Base-by-base conservation (phyloP, 2,797 vertebrate genomes). In the Dendrocincla fuliginosa region DNA sequence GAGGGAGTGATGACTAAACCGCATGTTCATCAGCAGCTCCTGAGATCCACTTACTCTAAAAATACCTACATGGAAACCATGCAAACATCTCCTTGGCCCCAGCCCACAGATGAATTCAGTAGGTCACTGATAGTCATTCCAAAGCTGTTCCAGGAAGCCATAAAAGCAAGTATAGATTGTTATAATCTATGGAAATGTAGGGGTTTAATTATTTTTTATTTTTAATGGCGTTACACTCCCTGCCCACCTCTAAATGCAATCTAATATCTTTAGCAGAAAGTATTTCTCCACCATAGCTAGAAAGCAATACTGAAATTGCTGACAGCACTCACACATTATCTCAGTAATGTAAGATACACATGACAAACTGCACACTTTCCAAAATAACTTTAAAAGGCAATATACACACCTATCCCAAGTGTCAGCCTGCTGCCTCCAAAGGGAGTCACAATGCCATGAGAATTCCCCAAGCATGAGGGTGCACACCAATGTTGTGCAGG, bases 41-140 rank as follows among this genome's bases (percentile, higher is more conserved):
- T 33, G 81, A 92, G 91, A 74, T 91, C 74, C 69, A 65, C 81
- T 96, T 91, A 80, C 63, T 89, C 90, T 96, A 95, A 93, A 96
- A 97, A 96, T 96, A 97, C 52, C 86, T 85, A 68, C 73, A 87
- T n/a, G 71, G 86, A 93, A 96, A 96, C 67, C 77, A 57, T 39
- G 75, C 85, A 95, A 91, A 88, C 22, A 60, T 47, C 77, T 92
- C 64, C 55, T 73, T 0, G 0, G 77, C 60, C 53, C 41, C 85
- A 91, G 67, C 89, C 83, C 71, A 55, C 74, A 37, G 83, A 90
- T 16, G 25, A 87, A 96, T 84, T 91, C 49, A 16, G 77, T 60
- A 52, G 74, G 71, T 91, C 74, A 76, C 67, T 27, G 67, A 93
- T 67, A 86, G 32, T 83, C 39, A 23, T 56, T 90, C 74, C 75